Evolutionary conservation across 2,797 vertebrate genomes (phyloP).

Genomic region (Anas capensis): DNA sequence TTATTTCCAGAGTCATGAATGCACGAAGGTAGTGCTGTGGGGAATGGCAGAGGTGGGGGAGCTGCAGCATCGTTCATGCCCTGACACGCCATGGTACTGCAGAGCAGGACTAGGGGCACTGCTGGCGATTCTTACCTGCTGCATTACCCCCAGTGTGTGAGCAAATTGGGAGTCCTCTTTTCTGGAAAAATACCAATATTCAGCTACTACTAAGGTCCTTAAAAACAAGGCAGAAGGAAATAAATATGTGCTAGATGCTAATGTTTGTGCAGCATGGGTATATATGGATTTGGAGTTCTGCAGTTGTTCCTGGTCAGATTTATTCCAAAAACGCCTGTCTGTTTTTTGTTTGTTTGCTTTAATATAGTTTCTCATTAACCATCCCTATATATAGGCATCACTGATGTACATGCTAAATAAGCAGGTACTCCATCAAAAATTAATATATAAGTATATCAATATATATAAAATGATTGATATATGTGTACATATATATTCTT

Average conservation of each 20-base stretch:
- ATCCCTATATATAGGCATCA: background rate
- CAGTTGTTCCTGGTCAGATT: background rate
- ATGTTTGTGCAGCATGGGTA: background rate
- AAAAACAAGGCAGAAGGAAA: background rate
- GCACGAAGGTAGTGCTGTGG: background rate
- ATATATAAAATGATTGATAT: too few species aligned
- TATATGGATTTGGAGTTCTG: background rate
- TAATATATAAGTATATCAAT: too few species aligned
- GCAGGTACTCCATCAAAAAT: background rate
- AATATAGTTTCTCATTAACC: background rate
- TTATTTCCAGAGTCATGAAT: conserved; percentile 44
- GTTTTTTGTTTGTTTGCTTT: background rate
- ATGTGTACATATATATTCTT: background rate
- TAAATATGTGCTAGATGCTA: background rate
- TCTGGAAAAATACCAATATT: background rate
- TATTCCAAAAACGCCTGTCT: background rate
- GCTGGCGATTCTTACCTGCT: background rate
- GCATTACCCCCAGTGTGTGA: rapidly evolving
- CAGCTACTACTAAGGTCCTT: background rate
- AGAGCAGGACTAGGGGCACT: background rate
- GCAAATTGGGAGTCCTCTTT: background rate
- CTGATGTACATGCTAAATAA: background rate
- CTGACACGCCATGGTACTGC: background rate
- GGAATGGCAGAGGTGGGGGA: conserved; percentile 33
- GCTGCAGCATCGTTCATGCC: background rate